Percentiles rank a stretch among this genome's conserved stretches.
Conservation (phyloP, 2,888 invertebrate genomes). For the Microctonus hyperodae region DNA sequence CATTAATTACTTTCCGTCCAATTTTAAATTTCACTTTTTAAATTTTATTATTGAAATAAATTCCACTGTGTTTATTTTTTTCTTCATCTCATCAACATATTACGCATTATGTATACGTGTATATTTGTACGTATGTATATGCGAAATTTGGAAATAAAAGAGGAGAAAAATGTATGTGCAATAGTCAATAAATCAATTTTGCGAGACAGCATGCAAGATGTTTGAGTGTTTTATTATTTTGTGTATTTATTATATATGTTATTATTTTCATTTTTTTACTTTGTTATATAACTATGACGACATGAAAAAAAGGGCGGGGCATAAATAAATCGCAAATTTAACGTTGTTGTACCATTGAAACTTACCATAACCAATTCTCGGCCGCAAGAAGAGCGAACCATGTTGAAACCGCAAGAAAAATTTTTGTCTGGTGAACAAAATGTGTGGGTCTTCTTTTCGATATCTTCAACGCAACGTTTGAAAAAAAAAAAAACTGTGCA, state of each 20-base stretch:
- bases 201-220: neutral
- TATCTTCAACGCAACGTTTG: neutral
- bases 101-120: too few relatives aligned
- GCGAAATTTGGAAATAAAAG: too few relatives aligned
- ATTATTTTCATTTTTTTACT: neutral
- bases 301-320: constrained; percentile 15
- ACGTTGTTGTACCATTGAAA: constrained; percentile 14
- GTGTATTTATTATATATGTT: neutral
- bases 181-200: neutral
- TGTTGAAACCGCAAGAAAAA: constrained; percentile 28
- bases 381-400: constrained; percentile 17
- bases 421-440: neutral
- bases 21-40: constrained; percentile 2
- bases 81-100: too few relatives aligned
- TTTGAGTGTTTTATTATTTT: neutral
- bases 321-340: constrained; percentile 21
- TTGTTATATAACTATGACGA: neutral
- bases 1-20: too few relatives aligned
- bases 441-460: constrained; percentile 1
- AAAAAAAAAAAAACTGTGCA: too few relatives aligned
- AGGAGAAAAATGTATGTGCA: too few relatives aligned
- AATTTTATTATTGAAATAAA: neutral
- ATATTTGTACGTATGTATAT: too few relatives aligned
- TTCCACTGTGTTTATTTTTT: too few relatives aligned
- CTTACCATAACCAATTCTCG: constrained; percentile 36